Conservation (phyloP, 2,888 invertebrate genomes). For the Caenorhabditis wallacei region DNA sequence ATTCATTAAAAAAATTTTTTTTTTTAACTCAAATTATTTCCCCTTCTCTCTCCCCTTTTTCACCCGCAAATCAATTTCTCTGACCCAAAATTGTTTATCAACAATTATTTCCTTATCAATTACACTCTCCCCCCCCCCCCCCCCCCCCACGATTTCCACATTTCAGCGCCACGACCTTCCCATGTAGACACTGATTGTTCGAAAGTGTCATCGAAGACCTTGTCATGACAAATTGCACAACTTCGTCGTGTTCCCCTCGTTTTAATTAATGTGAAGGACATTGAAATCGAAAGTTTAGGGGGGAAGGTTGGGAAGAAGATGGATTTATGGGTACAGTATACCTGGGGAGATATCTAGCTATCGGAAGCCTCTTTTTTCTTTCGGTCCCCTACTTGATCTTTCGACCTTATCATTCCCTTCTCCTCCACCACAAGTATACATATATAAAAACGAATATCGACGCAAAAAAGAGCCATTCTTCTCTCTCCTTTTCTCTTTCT, state of each 20-base stretch:
- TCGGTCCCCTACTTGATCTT: background rate
- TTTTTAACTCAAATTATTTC: no score
- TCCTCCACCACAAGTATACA: background rate
- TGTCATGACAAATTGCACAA: constrained; percentile 1
- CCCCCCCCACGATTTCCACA: no score
- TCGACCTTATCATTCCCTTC: background rate
- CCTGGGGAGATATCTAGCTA: background rate
- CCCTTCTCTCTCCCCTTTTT: no score
- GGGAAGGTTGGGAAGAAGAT: background rate
- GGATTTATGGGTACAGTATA: background rate
- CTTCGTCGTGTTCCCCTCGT: background rate
- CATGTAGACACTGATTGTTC: no score
- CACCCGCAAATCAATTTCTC: no score
- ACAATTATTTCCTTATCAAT: no score
- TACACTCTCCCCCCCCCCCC: no score
- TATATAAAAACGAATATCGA: constrained; percentile 13
- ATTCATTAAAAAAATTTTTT: no score
- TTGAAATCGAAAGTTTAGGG: background rate
- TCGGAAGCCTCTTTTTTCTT: background rate
- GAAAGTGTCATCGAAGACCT: no score
- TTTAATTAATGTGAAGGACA: background rate
- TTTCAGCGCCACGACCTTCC: no score
- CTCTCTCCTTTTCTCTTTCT: background rate
- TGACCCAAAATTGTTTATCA: no score
- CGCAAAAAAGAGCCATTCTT: background rate